A percentile compares a stretch with the other conserved stretches of the same genome.
Evolutionary conservation across 1,140 invertebrate genomes (phyloP).

Genomic region (Dinoponera quadriceps): DNA sequence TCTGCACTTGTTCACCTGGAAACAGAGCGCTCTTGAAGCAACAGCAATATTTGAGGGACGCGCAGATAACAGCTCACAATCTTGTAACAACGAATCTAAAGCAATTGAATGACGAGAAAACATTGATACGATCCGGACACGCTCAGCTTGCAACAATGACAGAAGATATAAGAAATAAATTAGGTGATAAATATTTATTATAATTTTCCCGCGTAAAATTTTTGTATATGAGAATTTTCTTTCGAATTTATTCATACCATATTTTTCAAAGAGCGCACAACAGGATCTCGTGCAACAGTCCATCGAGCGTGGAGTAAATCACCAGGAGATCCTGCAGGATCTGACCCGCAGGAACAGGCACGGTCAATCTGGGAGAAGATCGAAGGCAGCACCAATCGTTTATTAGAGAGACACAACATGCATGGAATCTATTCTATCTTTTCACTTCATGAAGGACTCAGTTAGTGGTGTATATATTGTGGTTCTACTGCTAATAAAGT

Average conservation of each 20-base stretch:
- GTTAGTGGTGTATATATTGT: background rate
- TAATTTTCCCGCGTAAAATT: background rate
- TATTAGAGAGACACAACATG: constrained; percentile 81
- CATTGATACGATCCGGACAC: constrained; percentile 87
- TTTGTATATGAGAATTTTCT: background rate
- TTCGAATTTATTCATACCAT: constrained; percentile 39
- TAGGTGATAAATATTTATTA: constrained; percentile 82
- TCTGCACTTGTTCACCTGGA: constrained; percentile 81
- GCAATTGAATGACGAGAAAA: constrained; percentile 87
- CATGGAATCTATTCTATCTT: constrained; percentile 63
- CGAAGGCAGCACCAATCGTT: constrained; percentile 82
- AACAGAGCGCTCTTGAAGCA: constrained; percentile 83
- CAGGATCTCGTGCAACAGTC: constrained; percentile 85
- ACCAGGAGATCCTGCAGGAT: constrained; percentile 87
- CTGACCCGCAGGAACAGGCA: constrained; percentile 86
- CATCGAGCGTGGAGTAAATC: constrained; percentile 83
- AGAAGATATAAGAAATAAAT: constrained; percentile 86
- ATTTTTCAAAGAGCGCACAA: constrained; percentile 84
- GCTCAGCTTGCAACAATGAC: constrained; percentile 86
- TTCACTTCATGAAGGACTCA: background rate
- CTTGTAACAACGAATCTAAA: constrained; percentile 87
- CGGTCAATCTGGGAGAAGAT: constrained; percentile 87
- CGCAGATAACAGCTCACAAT: constrained; percentile 85
- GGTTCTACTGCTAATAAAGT: background rate
- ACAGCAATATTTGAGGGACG: constrained; percentile 86